Base-by-base conservation (phyloP, 2,888 invertebrate genomes). In the Metellina segmentata region DNA sequence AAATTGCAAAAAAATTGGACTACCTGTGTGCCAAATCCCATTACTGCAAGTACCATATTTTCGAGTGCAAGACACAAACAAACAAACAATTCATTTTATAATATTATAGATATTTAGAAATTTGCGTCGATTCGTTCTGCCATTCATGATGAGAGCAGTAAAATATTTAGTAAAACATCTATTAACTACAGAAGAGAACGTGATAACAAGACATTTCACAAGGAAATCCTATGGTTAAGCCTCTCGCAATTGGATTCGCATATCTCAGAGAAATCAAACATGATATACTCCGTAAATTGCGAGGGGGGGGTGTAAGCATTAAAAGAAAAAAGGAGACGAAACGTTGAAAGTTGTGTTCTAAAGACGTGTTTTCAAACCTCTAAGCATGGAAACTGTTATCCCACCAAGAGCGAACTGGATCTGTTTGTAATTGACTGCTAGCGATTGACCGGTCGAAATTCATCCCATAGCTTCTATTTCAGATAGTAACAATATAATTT, bases 401-500 rank as follows among this genome's bases (percentile, higher is more conserved):
- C n/a, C n/a, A n/a, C n/a, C n/a, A n/a, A n/a, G n/a, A n/a, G n/a
- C n/a, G n/a, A n/a, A n/a, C n/a, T 79, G 85, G 13, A 77, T 52
- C n/a, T 85, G 0, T 90, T 83, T n/a, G 48, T 19, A 7, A 8
- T 20, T 69, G 71, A 7, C 89, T 83, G 85, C 34, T 90, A 34
- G 83, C 79, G 34, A 85, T 90, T 9, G 79, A 90, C 53, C 52
- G 19, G 83, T 83, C 0, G 78, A 90, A 85, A 79, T 90, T 48
- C 78, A 90, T 72, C 89, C 89, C 0, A 19, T 90, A 7, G 71
- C 89, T 11, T 83, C 89, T 1, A 72, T 90, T 78, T 83, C 82
- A 13, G 89, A 83, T 20, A 83, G 48, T 7, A 82, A 69, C 75
- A 0, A 77, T 83, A 2, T 82, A 89, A 51, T 89, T 89, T n/a